phyloP scores from a whole-genome alignment of 2,797 vertebrate species.

The Helostoma temminkii region DNA sequence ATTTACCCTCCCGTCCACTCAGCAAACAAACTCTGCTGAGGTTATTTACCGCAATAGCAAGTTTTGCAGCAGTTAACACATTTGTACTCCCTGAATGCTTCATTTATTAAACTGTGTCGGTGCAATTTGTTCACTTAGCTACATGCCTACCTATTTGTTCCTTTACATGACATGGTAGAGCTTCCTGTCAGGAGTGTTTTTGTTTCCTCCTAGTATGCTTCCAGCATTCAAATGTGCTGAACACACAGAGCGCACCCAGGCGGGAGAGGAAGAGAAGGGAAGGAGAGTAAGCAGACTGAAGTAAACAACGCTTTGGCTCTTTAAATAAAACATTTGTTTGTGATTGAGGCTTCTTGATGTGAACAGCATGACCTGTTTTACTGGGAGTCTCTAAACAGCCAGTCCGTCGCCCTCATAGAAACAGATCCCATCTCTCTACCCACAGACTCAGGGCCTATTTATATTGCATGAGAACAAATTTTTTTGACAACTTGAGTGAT shows the following conservation, averaged over 20 bases:
- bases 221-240: slow-evolving; percentile 80
- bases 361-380: slow-evolving; percentile 87
- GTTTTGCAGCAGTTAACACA: slow-evolving; percentile 74
- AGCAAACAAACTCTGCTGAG: slow-evolving; percentile 63
- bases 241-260: slow-evolving; percentile 67
- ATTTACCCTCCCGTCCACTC: slow-evolving; percentile 56
- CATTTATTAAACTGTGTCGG: slow-evolving; percentile 74
- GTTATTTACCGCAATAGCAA: slow-evolving; percentile 65
- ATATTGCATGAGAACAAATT: slow-evolving; percentile 96
- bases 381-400: slow-evolving; percentile 80
- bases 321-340: slow-evolving; percentile 89
- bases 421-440: slow-evolving; percentile 86
- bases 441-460: slow-evolving; percentile 87
- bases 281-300: slow-evolving; percentile 71
- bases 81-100: slow-evolving; percentile 80
- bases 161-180: slow-evolving; percentile 78
- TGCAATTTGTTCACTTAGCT: slow-evolving; percentile 79
- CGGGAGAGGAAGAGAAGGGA: slow-evolving; percentile 69
- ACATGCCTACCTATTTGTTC: slow-evolving; percentile 78
- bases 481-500: slow-evolving; percentile 95
- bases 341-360: slow-evolving; percentile 85
- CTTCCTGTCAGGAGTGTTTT: slow-evolving; percentile 83
- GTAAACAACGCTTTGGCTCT: slow-evolving; percentile 85
- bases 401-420: slow-evolving; percentile 83
- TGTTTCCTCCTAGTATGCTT: slow-evolving; percentile 76